Conservation (phyloP, 2,888 invertebrate genomes). For the Drosophila cyrtoloma region DNA sequence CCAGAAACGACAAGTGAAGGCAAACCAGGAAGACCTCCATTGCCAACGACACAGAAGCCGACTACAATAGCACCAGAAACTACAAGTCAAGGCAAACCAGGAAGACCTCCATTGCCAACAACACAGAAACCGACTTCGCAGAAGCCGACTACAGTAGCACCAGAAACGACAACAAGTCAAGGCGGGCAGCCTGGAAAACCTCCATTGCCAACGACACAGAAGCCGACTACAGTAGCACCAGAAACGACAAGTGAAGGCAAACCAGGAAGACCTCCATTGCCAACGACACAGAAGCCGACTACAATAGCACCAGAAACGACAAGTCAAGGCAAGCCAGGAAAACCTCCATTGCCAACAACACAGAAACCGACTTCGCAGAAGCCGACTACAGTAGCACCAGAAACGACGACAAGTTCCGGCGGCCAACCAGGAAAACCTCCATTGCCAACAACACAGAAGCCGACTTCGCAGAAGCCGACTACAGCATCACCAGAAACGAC, state of each 20-base stretch:
- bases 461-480: not conserved
- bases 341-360: not conserved
- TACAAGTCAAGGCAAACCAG: not conserved
- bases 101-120: not conserved
- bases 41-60: not conserved
- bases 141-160: conserved; percentile 20
- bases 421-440: not conserved
- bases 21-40: not conserved
- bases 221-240: not conserved
- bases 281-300: not conserved
- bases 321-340: not conserved
- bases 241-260: not conserved
- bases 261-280: not conserved
- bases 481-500: not conserved
- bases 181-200: not conserved
- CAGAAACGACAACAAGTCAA: conserved; percentile 40
- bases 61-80: not conserved
- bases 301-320: not conserved
- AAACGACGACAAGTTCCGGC: too few relatives aligned
- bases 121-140: not conserved
- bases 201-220: not conserved
- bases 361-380: not conserved
- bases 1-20: not conserved
- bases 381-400: not conserved
- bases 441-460: not conserved